Evolutionary conservation across 2,113 vertebrate genomes (phyloP), one percentile per base, ranked within the genome.

Genomic region (Pantherophis guttatus): DNA sequence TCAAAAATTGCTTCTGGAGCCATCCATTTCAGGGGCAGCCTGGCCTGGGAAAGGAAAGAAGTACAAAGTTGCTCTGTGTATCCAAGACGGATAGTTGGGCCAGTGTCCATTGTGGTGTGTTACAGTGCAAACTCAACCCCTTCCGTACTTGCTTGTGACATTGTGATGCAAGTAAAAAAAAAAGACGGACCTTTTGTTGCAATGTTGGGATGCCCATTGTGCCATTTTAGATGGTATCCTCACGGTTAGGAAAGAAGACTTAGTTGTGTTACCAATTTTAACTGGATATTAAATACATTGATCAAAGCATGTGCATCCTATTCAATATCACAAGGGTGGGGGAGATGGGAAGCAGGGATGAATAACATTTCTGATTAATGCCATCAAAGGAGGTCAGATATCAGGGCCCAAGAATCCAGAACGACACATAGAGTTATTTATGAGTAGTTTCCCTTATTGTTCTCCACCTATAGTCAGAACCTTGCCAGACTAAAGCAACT

Each of bases 11-110:
- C 98, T 96, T 99, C 99, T 87, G 99, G 99, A 59, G 99, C 98
- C 99, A 99, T 99, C 99, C 99, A 99, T 94, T 99, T 99, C 50
- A 99, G 98, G 0, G 99, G 99, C 24, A 99, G 98, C 94, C 99
- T 97, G 91, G 98, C 99, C 99, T 99, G 90, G 75, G 39, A 88
- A 92, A n/a, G 1, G 44, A 91, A 75, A 93, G 85, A 92, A 93
- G 57, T 1, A 50, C 48, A 53, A 81, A 2, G 33, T 81, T 81
- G 33, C 33, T 81, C 8, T 39, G 33, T 81, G 65, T 9, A 81
- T 39, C 33, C 17, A 81, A 81, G 75, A 81, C 1, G 13, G 65
- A 33, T 0, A 5, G 65, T 13, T n/a, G 33, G 33, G 3, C 33
- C 8, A 81, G 12, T 9, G 17, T 81, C 17, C 33, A 39, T 39